Conservation (phyloP, 1,140 invertebrate species). For the Ridgeia piscesae region DNA sequence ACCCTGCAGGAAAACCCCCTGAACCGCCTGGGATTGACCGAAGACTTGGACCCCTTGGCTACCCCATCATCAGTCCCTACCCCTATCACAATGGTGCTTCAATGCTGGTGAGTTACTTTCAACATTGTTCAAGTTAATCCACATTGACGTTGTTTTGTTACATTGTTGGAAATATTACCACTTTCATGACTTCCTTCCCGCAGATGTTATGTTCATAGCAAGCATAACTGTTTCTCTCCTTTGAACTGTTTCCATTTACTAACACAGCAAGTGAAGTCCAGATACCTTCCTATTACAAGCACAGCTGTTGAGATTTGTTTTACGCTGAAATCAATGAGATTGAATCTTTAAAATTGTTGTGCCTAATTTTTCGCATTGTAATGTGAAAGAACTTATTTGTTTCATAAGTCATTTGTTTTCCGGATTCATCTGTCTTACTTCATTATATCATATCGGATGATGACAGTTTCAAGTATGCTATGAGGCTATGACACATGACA, state of each 20-base stretch:
- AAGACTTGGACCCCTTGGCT: conserved; percentile 67
- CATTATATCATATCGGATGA: not conserved
- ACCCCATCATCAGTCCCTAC: conserved; percentile 77
- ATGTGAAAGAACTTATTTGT: no score
- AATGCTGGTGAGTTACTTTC: not conserved
- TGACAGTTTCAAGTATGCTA: not conserved
- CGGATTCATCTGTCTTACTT: not conserved
- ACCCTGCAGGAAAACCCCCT: conserved; percentile 71
- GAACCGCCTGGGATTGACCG: conserved; percentile 76
- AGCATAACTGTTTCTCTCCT: not conserved
- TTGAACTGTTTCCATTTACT: not conserved
- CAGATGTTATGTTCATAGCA: no score
- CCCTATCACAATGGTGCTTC: conserved; percentile 80
- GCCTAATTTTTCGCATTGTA: not conserved
- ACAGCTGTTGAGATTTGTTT: no score
- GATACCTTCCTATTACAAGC: not conserved
- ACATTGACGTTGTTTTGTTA: not conserved
- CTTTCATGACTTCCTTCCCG: not conserved
- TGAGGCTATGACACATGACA: not conserved
- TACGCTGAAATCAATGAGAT: no score
- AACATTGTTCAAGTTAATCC: not conserved
- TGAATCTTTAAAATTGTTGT: no score
- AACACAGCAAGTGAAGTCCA: not conserved
- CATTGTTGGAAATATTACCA: not conserved
- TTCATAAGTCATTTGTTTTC: not conserved